Conservation (phyloP, 2,888 invertebrate species). For the Cordilura impudica region DNA sequence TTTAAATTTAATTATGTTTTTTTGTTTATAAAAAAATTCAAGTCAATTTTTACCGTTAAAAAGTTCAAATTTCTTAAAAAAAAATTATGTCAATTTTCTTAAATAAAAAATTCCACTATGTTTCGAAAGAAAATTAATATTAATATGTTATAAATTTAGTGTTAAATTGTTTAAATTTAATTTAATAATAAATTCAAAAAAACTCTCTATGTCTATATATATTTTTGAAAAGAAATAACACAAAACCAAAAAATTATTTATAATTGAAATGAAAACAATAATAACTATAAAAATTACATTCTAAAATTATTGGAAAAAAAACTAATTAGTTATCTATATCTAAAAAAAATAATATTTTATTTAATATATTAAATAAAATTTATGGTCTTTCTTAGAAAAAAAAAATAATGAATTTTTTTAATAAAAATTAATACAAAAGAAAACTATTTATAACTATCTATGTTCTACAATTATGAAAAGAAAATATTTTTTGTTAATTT, state of each 20-base stretch:
- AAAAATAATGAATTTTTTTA: conserved; percentile 31
- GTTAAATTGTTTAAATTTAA: conserved; percentile 48
- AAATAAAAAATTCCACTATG: conserved; percentile 15
- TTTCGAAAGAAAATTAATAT: conserved; percentile 19
- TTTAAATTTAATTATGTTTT: too few species aligned
- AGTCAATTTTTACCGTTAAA: conserved; percentile 35
- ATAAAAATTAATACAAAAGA: conserved; percentile 24
- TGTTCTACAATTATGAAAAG: background rate
- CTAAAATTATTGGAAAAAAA: background rate
- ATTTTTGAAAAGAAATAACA: conserved; percentile 38
- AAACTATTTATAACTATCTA: conserved; percentile 15
- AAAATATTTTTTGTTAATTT: background rate
- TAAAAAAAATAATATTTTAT: conserved; percentile 31
- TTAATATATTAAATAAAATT: background rate
- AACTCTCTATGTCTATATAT: conserved; percentile 53
- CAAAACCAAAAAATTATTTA: conserved; percentile 17
- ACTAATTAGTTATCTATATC: conserved; percentile 15
- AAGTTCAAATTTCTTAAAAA: conserved; percentile 29
- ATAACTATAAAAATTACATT: conserved; percentile 48
- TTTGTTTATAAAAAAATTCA: too few species aligned
- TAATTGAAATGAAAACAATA: conserved; percentile 55
- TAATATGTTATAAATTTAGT: conserved; percentile 41
- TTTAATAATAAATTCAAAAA: conserved; percentile 3
- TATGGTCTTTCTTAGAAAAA: too few species aligned
- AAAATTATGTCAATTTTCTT: conserved; percentile 35